Conservation (phyloP, 2,888 invertebrate species). For the Dryobotodes eremita region DNA sequence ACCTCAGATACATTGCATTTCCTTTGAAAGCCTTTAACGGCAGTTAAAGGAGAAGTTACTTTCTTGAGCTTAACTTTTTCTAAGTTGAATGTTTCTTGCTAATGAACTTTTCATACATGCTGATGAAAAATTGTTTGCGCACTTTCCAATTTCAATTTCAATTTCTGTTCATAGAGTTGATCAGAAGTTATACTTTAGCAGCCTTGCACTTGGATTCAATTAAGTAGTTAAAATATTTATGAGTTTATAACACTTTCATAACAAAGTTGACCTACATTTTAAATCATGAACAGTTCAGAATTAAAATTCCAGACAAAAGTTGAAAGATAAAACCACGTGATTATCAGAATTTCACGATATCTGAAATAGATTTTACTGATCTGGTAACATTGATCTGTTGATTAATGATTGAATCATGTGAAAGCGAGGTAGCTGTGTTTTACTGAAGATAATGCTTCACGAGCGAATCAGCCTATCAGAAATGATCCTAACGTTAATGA, state of each 20-base stretch:
- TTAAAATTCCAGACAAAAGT: constrained; percentile 17
- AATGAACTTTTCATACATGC: constrained; percentile 12
- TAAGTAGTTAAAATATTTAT: not conserved
- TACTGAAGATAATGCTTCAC: constrained; percentile 2
- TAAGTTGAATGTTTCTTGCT: constrained; percentile 13
- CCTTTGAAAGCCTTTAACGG: constrained; percentile 20
- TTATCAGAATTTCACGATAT: constrained; percentile 48
- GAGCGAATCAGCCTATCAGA: constrained; percentile 28
- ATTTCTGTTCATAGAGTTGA: not conserved
- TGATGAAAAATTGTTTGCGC: constrained; percentile 9
- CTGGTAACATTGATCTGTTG: constrained; percentile 44
- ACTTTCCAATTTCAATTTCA: too few relatives aligned
- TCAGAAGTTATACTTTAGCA: not conserved
- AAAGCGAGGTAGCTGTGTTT: constrained; percentile 30
- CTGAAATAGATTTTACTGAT: constrained; percentile 43
- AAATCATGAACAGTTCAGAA: not conserved
- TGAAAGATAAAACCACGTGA: constrained; percentile 29
- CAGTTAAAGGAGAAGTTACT: constrained; percentile 12
- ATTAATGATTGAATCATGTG: constrained; percentile 37
- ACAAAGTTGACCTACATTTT: not conserved
- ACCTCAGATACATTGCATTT: constrained; percentile 5
- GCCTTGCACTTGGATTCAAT: not conserved
- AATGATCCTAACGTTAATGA: constrained; percentile 26
- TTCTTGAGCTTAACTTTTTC: constrained; percentile 18
- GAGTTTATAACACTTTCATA: constrained; percentile 1